Base-by-base conservation (phyloP, 2,888 invertebrate species). In the Pristionchus exspectatus region DNA sequence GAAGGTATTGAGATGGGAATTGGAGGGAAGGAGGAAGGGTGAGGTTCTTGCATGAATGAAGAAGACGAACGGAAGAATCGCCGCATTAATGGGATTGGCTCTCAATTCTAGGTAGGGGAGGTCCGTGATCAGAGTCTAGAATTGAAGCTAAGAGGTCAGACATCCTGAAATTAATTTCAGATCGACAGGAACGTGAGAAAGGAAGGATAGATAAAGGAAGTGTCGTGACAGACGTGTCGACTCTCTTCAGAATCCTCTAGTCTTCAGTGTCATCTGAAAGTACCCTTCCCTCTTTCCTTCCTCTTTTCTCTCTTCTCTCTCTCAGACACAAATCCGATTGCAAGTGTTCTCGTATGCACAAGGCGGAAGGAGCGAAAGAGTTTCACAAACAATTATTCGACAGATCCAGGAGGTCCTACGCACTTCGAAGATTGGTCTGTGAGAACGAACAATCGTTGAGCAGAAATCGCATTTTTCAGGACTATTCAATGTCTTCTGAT, bases 301-400 rank as follows among this genome's bases (percentile, higher is more conserved):
- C 72, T 5, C 59, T 59, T 24, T n/a, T 14, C 72, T 33, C 14
- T 59, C n/a, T 24, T n/a, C 77, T 69, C 44, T 74, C 77, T 77
- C 77, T 44, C 50, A 18, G 18, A 38, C 14, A 38, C n/a, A 38
- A 77, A 77, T 77, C 38, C 44, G 44, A 77, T 77, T 77, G 77
- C 77, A 77, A 77, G 77, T 77, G 77, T 77, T 77, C 77, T 38
- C 38, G 38, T 77, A 77, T 77, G 77, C 77, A 77, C 24, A 77
- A n/a, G 50, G 0, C 21, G 77, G 77, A 77, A 77, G 77, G 77
- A 44, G n/a, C 77, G 24, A 10, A 14, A 14, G n/a, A 18, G 77
- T 77, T 77, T 77, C 77, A 44, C 44, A 77, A 77, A 77, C 77
- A 77, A 77, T 77, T 77, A 77, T 44, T 18, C 38, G 30, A 44